Base-by-base conservation (phyloP, 2,797 vertebrate species). In the Garrulus glandarius region DNA sequence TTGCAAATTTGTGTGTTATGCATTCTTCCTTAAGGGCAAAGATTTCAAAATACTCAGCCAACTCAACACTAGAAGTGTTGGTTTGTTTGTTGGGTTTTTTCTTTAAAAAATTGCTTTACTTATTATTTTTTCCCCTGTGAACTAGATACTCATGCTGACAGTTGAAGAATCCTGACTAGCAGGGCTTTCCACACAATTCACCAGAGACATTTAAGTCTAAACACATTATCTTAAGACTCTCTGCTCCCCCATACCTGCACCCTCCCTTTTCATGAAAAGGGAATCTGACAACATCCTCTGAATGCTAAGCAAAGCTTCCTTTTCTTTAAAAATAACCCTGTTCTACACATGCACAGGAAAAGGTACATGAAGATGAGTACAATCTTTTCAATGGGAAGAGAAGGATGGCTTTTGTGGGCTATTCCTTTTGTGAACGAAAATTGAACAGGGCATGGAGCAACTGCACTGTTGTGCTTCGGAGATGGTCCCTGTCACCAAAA, bases 391-490 rank as follows among this genome's bases (percentile, higher is more conserved):
- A 7, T 8, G 17, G 67, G 57, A 87, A 50, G 14, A 79, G 53
- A 70, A 87, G 29, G n/a, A 47, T 9, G 9, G 34, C n/a, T 39
- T 67, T 49, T n/a, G 12, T 13, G 23, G 9, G 26, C 4, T 41
- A 26, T 3, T 6, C 8, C 15, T 64, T 76, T 30, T 21, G 26
- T 5, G 1, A 60, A 53, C 0, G 3, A 83, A 69, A 75, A 71
- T 0, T 9, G 17, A 77, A 44, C 7, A 11, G 29, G 10, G 13
- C 22, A n/a, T 1, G 4, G 9, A 71, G n/a, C 15, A n/a, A 59
- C 32, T 10, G 32, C 2, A 10, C 9, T 20, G 39, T 0, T 67
- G 60, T 14, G 15, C 36, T 70, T 61, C 60, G 22, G n/a, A 41
- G n/a, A 27, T 79, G 71, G 16, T 12, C 10, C 26, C 63, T 7